Conservation (phyloP, 2,888 invertebrate genomes). For the Periphyllus acericola region DNA sequence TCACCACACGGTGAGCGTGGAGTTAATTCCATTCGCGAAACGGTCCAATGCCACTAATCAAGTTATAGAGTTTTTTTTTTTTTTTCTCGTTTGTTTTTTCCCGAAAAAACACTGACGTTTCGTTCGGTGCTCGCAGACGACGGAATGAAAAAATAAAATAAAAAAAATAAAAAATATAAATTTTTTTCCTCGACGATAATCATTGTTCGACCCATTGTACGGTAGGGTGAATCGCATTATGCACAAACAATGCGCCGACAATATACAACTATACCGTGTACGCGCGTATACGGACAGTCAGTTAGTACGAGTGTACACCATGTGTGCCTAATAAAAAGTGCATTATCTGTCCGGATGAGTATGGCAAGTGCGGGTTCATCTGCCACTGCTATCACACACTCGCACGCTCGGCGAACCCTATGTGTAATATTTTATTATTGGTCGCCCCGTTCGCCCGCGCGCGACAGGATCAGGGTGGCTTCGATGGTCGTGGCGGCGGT, state of each 20-base stretch:
- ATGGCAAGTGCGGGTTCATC: constrained; percentile 47
- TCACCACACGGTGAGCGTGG: neutral
- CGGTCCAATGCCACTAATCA: constrained; percentile 46
- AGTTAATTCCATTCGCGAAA: constrained; percentile 41
- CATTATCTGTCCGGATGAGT: constrained; percentile 52
- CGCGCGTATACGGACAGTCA: constrained; percentile 11
- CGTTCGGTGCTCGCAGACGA: constrained; percentile 20
- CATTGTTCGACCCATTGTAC: constrained; percentile 47
- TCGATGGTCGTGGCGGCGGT: neutral
- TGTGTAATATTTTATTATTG: constrained; percentile 26
- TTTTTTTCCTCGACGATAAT: constrained; percentile 35
- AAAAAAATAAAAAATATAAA: neutral
- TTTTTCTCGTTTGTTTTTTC: neutral
- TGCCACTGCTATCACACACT: neutral
- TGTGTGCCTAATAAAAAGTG: constrained; percentile 60
- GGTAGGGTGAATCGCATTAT: constrained; percentile 52
- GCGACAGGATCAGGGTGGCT: neutral
- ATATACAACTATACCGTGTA: neutral
- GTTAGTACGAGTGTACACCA: constrained; percentile 37
- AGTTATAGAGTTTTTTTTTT: constrained; percentile 29
- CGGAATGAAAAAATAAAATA: neutral
- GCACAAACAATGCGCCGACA: constrained; percentile 41
- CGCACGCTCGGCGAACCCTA: neutral
- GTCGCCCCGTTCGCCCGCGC: neutral
- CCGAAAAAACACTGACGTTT: constrained; percentile 40